Evolutionary conservation across 64 coral and sea anemone species (phyloP), one percentile per base, ranked within the genome.

Genomic region (Montipora foliosa): DNA sequence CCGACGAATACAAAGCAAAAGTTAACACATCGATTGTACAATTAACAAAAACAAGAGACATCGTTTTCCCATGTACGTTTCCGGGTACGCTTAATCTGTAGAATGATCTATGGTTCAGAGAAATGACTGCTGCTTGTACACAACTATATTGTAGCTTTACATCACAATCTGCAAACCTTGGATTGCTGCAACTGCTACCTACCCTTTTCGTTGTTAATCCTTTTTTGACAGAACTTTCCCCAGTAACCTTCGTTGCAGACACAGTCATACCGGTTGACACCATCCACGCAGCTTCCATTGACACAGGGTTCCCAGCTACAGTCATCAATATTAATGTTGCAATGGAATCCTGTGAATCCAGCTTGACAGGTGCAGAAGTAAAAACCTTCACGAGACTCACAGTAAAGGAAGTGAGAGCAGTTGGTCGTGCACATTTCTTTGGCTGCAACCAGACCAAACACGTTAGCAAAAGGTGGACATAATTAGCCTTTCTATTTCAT

Each of bases 261-360:
- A 29, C 96, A 98, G 68, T 90, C 89, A 76, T 88, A 98, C 11
- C 83, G 75, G 79, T 98, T 90, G 2, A 92, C 87, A n/a, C 89
- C 74, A 73, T 98, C 96, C 52, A 92, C 77, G 80, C 96, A 98
- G 13, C 71, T 94, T 8, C 96, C 96, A 78, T 94, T 75, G 13
- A 74, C 50, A 46, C 96, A 98, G 20, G 96, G 93, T 67, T 83
- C 87, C 1, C 89, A 93, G 19, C 89, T 93, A 92, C 96, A 98
- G 12, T 98, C 96, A 93, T 98, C 79, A 14, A 98, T 98, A 52
- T 98, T 93, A 14, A 98, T 90, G 50, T 98, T 90, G 76, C 96
- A 98, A 13, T 95, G 93, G 67, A 71, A 77, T 51, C 96, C 96
- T 98, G 76, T 29, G 22, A 88, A 88, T 21, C 95, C 95, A 24